A percentile compares a stretch with the other conserved stretches of the same genome.
Evolutionary conservation across 2,888 invertebrate species (phyloP).

Genomic region (Trichogramma dendrolimi): DNA sequence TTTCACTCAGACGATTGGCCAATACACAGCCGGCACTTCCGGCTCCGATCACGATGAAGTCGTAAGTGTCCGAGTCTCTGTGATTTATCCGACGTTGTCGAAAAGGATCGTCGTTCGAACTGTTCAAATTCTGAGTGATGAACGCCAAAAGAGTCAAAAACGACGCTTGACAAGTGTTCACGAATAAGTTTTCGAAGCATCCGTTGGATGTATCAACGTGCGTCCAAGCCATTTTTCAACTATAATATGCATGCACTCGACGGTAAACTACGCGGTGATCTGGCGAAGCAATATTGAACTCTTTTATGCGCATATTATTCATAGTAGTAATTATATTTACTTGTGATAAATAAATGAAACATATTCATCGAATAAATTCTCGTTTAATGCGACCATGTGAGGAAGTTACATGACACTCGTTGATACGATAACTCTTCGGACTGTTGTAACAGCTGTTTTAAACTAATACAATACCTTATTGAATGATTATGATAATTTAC

Average conservation of each 20-base stretch:
- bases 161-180: slow-evolving; percentile 9
- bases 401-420: too few species aligned
- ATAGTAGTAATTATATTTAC: too few species aligned
- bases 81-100: not conserved
- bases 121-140: slow-evolving; percentile 5
- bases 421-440: too few species aligned
- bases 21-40: slow-evolving; percentile 13
- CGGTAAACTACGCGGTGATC: too few species aligned
- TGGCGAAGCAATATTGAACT: too few species aligned
- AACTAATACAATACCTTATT: too few species aligned
- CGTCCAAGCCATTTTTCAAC: slow-evolving; percentile 10
- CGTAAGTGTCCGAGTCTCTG: not conserved
- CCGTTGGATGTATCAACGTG: slow-evolving; percentile 3
- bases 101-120: slow-evolving; percentile 6
- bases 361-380: too few species aligned
- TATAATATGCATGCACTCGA: not conserved
- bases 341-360: too few species aligned
- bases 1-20: slow-evolving; percentile 16
- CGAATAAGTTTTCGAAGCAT: slow-evolving; percentile 7
- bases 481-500: too few species aligned
- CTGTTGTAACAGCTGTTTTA: too few species aligned
- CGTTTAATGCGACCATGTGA: too few species aligned
- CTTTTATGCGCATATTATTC: too few species aligned
- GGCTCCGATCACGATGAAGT: slow-evolving; percentile 18
- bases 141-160: slow-evolving; percentile 15